Base-by-base conservation (phyloP, 2,113 vertebrate genomes). In the Halcyon malimbica region DNA sequence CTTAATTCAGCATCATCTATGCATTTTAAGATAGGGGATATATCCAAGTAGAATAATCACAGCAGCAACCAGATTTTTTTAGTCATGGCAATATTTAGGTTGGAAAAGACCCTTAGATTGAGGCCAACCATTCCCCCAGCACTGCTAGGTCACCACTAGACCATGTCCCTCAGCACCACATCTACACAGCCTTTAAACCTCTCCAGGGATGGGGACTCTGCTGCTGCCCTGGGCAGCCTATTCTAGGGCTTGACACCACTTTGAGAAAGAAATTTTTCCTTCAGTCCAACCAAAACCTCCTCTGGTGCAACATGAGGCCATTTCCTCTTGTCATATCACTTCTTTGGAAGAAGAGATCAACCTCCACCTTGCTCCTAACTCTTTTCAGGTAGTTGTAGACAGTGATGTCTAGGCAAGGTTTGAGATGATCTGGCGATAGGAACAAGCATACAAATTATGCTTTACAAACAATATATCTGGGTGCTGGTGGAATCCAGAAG, bases 1-100 rank as follows among this genome's bases (percentile, higher is more conserved):
- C 57, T 89, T 90, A 71, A 92, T 91, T 96, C 81, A 73, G 44
- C 57, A 68, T 93, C 68, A 94, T 84, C 77, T 62, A 16, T 84
- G 77, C 51, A 54, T 89, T 81, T 91, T 69, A 48, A 71, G 39
- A n/a, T 15, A 8, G 31, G 6, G 25, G 42, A 48, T 41, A 37
- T 9, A 71, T 79, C 42, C 81, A 71, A 84, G 89, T 57, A 71
- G 89, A 64, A 87, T 79, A 60, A 79, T 84, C 69, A 87, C 51
- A 14, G 51, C 64, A 46, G 83, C 65, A 92, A 94, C 92, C 60
- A 77, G 82, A 86, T 80, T 68, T 7, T 50, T 54, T n/a, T 67
- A 20, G 18, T 39, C 35, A 39, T 41, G 41, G 37, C 41, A 64
- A 11, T 16, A 7, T 29, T 41, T 29, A 41, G 37, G 62, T 16